Base-by-base conservation (phyloP, 2,113 vertebrate genomes). In the Istiophorus platypterus region DNA sequence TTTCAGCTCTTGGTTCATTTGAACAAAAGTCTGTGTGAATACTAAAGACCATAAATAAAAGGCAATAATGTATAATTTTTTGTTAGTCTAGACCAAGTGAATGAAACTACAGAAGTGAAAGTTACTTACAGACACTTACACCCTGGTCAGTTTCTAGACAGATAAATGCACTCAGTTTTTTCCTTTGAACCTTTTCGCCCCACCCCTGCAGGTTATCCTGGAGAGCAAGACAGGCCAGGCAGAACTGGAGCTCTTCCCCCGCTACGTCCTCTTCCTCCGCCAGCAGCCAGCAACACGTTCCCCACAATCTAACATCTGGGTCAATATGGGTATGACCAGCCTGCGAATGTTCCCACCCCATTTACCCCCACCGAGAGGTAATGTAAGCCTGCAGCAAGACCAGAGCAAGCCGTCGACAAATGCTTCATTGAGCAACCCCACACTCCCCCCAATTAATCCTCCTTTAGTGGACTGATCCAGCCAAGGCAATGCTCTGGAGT, bases 321-420 rank as follows among this genome's bases (percentile, higher is more conserved):
- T 99, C 94, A 99, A 99, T 96, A 99, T 99, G 98, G 98, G 98
- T 99, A 99, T 98, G 98, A 98, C 96, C 96, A 98, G 96, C 96
- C 97, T 98, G 95, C 96, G 97, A 97, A 97, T 98, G 97, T 97
- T 97, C 95, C 97, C 97, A 94, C 96, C 96, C 83, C 96, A 97
- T 94, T 96, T 98, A 83, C 96, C 96, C 88, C 95, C 82, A 51
- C 54, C 84, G 56, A 85, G 97, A 99, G 97, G 98, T 99, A 99
- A 99, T 77, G 96, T 97, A 98, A 99, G 97, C 97, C 95, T 96
- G 97, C 98, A 99, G 97, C 98, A 99, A 99, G 98, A 98, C 95
- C 83, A 61, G 88, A 87, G 73, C 88, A 81, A 72, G 76, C 85
- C 52, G 76, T 67, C 76, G 61, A 56, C 52, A 73, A 78, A 80